phyloP scores from a whole-genome alignment of 2,888 invertebrate genomes.

The Metallyticus violacea region DNA sequence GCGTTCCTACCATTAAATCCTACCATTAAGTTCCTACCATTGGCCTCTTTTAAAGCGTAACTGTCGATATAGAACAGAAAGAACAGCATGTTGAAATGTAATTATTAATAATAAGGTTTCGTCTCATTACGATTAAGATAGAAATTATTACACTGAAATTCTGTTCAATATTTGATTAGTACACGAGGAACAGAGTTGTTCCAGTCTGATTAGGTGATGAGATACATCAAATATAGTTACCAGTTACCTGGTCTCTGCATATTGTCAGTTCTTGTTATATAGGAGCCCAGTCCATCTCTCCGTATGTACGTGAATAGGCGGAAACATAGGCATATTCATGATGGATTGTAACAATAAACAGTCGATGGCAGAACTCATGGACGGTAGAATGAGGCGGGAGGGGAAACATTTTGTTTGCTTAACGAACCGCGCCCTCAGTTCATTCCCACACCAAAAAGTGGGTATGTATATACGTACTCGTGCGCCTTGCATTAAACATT shows the following conservation, averaged over 20 bases:
- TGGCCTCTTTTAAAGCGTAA: too few species aligned
- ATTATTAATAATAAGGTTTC: too few species aligned
- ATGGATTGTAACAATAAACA: conserved; percentile 15
- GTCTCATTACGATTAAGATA: too few species aligned
- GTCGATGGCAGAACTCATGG: not conserved
- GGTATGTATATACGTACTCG: not conserved
- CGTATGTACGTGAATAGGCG: not conserved
- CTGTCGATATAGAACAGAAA: too few species aligned
- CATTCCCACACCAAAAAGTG: conserved; percentile 4
- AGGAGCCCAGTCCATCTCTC: too few species aligned
- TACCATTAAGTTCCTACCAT: too few species aligned
- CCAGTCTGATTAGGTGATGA: not conserved
- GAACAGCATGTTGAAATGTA: too few species aligned
- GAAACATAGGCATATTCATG: not conserved
- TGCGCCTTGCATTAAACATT: not conserved
- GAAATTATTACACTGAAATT: too few species aligned
- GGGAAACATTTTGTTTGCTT: conserved; percentile 3
- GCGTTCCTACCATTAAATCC: too few species aligned
- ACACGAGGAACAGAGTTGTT: not conserved
- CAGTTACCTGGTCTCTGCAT: not conserved
- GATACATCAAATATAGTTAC: not conserved
- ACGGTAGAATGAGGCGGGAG: not conserved
- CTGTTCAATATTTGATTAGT: not conserved
- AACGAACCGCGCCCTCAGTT: conserved; percentile 3
- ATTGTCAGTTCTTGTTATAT: too few species aligned